Evolutionary conservation across 2,888 invertebrate species (phyloP), one percentile per base, ranked within the genome.

Genomic region (Autographa gamma): DNA sequence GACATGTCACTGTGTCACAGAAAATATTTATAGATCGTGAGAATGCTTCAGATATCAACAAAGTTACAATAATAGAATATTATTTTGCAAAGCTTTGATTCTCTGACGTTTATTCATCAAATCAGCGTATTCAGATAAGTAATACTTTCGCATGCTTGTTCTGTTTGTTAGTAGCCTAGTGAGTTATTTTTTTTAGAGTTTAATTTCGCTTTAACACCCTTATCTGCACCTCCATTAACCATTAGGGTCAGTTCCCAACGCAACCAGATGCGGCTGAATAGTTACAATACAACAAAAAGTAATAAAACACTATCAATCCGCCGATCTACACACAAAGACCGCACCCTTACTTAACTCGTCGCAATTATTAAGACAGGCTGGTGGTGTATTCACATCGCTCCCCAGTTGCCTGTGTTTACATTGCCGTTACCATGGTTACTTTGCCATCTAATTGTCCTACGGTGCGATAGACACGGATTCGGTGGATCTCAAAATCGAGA

Each of bases 361-460:
- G 80, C 79, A 79, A 77, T 86, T 87, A 88, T 85, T 85, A 85
- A 79, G 83, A 86, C 85, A 77, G 83, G 81, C 79, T 81, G 63
- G 71, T 81, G 68, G 72, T 71, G 71, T 75, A 84, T 81, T 78
- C 81, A 81, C 80, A 78, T 71, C 79, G 76, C 80, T 80, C 79
- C 75, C 79, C 66, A 66, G 68, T 68, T 48, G 63, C 38, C 66
- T 68, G 52, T 88, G 88, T 88, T 88, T 88, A 86, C 83, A 79
- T 79, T 82, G 76, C 76, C 59, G 87, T 89, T 86, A 70, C 86
- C 74, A 85, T 86, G 81, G 86, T 76, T 71, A 88, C 86, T 71
- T 65, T 88, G 88, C 87, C 87, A 87, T 83, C 80, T 80, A 79
- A 84, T 83, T 82, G 74, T 80, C 78, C 78, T 72, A 78, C 78